These are phyloP conservation scores for Ochropacha duplaris DNA, from an alignment of 2,888 invertebrate genomes.

Conservation along the genomic window DNA sequence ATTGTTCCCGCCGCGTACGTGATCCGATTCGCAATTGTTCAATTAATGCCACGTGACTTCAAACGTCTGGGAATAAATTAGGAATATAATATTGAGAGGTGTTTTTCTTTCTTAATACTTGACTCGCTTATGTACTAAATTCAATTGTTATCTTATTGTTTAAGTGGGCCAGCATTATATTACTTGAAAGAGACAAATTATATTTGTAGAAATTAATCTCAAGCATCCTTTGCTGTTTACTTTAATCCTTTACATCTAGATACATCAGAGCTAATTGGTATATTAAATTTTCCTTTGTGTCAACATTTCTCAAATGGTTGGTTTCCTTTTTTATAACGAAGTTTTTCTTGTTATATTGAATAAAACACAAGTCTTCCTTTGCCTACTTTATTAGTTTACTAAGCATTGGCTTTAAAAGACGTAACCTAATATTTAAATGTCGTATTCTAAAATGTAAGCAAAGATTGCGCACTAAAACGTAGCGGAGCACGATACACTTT, in stretches of 20 bases:
- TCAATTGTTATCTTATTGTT: no score
- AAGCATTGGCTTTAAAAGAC: slow-evolving; percentile 30
- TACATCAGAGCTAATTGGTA: background rate
- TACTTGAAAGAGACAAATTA: background rate
- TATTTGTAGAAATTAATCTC: background rate
- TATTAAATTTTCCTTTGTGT: background rate
- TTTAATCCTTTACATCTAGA: background rate
- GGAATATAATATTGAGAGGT: background rate
- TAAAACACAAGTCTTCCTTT: background rate
- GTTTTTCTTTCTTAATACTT: background rate
- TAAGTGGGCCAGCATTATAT: no score
- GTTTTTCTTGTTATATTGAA: background rate
- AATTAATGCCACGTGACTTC: slow-evolving; percentile 52
- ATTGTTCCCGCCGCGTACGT: slow-evolving; percentile 50
- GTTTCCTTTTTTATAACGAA: background rate
- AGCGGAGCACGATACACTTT: slow-evolving; percentile 50
- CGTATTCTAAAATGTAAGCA: slow-evolving; percentile 53
- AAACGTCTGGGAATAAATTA: slow-evolving; percentile 24
- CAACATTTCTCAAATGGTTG: background rate
- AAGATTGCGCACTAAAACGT: slow-evolving; percentile 51
- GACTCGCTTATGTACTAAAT: no score
- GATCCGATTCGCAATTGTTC: slow-evolving; percentile 50
- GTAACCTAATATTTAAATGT: slow-evolving; percentile 45
- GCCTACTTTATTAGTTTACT: slow-evolving; percentile 23
- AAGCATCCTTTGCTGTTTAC: background rate